Base-by-base conservation (phyloP, 2,888 invertebrate genomes). In the Diogma glabrata region DNA sequence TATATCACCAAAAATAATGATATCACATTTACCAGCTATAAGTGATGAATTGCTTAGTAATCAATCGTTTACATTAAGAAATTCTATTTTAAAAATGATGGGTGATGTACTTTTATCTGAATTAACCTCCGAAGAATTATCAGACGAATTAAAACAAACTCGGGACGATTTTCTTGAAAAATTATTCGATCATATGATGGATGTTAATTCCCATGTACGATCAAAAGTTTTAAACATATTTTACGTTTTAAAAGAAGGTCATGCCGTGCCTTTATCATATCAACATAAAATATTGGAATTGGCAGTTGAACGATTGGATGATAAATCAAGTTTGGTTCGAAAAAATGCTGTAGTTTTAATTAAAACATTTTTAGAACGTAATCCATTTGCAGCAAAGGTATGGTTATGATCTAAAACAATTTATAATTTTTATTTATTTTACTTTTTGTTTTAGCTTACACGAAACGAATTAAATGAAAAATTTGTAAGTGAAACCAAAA, bases 191-290 rank as follows among this genome's bases (percentile, higher is more conserved):
- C 94, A 95, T 64, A 77, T 93, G 50, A 78, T 83, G 57, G 96
- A 97, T 64, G 67, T 77, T 3, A 83, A 91, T 47, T 88, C 92
- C 0, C 85, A 86, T 63, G 93, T 93, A 0, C 75, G 96, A 20
- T 82, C 87, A 20, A 90, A 87, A 73, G 85, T 83, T 52, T 57
- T 95, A 30, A 86, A 91, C 64, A 81, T 87, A 55, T 91, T 90
- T 87, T 76, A 80, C 57, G 76, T 79, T 46, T 74, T 96, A 53
- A 86, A 88, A 59, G 77, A 81, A 50, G 84, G 85, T 59, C 80
- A 83, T 61, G 84, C 84, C 3, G 79, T 95, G 38, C 92, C 94
- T 0, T 71, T 90, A 40, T 72, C 72, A 6, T 75, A 82, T 53
- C 82, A 87, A 61, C 76, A 79, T 20, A 69, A 72, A 9, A 77